Percentiles rank a stretch among this genome's conserved stretches.
phyloP scores from a whole-genome alignment of 2,797 vertebrate species.

The Chloroceryle amazona region DNA sequence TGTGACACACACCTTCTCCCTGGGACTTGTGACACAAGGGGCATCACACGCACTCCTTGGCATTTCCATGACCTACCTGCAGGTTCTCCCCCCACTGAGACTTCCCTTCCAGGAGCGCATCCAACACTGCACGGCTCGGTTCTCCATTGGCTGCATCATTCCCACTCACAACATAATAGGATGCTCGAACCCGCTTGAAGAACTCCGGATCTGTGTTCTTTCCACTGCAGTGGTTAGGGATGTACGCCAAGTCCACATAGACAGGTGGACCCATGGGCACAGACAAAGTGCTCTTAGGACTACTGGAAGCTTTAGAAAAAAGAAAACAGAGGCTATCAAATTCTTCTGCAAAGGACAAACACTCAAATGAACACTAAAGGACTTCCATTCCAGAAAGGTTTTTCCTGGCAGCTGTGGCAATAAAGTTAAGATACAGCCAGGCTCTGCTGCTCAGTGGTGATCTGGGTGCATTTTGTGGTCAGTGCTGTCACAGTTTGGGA shows the following conservation, averaged over 20 bases:
- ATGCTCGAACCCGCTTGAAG: slow-evolving; percentile 93
- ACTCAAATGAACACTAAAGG: neutral
- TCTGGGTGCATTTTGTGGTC: neutral
- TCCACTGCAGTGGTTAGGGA: slow-evolving; percentile 98
- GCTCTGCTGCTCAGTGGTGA: neutral
- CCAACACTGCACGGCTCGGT: slow-evolving; percentile 92
- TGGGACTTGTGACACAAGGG: neutral
- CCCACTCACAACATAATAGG: slow-evolving; percentile 97
- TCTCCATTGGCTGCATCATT: slow-evolving; percentile 92
- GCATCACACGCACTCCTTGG: neutral
- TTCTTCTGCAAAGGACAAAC: neutral
- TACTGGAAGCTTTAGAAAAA: slow-evolving; percentile 72
- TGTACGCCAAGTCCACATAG: slow-evolving; percentile 97
- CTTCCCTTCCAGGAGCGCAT: slow-evolving; percentile 95
- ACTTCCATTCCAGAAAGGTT: neutral
- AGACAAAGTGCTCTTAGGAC: slow-evolving; percentile 84
- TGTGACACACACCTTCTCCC: neutral
- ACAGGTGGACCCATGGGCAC: slow-evolving; percentile 87
- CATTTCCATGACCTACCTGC: slow-evolving; percentile 85
- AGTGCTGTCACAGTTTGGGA: neutral
- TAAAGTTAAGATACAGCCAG: neutral
- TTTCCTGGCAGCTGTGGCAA: neutral
- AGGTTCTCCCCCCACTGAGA: slow-evolving; percentile 97
- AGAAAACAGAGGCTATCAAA: slow-evolving; percentile 15
- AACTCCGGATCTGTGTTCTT: slow-evolving; percentile 98